Percentiles rank a stretch among this genome's conserved stretches.
Evolutionary conservation across 2,113 vertebrate genomes (phyloP).

Genomic region (Engraulis encrasicolus): DNA sequence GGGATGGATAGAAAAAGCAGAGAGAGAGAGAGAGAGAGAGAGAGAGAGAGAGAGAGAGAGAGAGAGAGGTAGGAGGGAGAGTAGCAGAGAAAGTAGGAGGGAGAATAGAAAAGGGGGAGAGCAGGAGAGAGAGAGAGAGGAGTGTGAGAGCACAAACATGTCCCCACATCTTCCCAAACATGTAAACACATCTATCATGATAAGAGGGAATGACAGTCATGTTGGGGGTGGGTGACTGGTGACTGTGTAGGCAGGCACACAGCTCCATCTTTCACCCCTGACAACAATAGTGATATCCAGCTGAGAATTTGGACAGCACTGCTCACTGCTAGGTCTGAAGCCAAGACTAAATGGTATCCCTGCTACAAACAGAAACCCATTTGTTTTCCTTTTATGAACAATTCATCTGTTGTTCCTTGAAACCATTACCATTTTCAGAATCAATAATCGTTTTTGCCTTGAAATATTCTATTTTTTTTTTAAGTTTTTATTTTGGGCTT

Average conservation of each 20-base stretch:
- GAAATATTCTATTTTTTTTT: no score
- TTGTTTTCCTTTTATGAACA: background rate
- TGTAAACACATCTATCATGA: background rate
- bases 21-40: no score
- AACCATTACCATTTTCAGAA: no score
- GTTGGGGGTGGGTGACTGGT: background rate
- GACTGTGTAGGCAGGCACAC: background rate
- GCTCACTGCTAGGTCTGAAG: background rate
- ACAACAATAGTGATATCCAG: background rate
- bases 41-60: background rate
- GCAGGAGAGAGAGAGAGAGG: background rate
- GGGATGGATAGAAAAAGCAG: no score
- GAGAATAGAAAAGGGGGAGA: no score
- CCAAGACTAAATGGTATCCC: background rate
- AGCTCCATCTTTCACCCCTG: background rate
- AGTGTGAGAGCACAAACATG: background rate
- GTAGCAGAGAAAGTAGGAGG: no score
- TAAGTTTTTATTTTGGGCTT: no score
- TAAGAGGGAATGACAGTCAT: background rate
- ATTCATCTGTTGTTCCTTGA: background rate
- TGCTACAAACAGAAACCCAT: background rate
- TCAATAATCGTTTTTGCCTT: no score
- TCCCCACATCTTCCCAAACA: background rate
- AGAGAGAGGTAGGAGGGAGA: no score
- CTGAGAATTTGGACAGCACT: background rate